phyloP scores from a whole-genome alignment of 2,888 invertebrate species.

The Brenthis hecate region DNA sequence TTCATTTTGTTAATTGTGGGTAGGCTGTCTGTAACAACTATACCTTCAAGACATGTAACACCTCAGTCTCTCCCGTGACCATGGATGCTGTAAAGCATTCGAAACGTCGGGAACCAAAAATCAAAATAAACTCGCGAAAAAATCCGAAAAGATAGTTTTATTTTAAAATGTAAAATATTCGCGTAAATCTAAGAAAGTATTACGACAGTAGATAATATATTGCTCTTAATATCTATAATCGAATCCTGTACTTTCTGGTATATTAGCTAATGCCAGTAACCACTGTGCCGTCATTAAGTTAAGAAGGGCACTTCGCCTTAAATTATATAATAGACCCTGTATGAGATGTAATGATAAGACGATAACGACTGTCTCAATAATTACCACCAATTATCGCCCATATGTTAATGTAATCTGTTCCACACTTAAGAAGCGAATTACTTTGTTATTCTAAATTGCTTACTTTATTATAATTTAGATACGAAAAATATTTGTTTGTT shows the following conservation, averaged over 20 bases:
- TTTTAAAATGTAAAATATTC: no score
- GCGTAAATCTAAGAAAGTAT: no score
- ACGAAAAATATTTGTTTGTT: not conserved
- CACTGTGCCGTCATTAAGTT: slow-evolving; percentile 19
- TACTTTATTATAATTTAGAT: not conserved
- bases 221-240: no score
- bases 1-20: no score
- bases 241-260: not conserved
- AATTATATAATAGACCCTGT: slow-evolving; percentile 7
- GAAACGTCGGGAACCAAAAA: no score
- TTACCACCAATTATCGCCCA: not conserved
- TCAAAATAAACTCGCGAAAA: no score
- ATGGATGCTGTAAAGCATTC: no score
- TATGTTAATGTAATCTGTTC: slow-evolving; percentile 2
- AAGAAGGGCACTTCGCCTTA: slow-evolving; percentile 7
- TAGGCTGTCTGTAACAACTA: no score
- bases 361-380: slow-evolving; percentile 12
- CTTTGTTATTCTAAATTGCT: not conserved
- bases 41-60: no score
- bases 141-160: no score
- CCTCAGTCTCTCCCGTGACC: no score
- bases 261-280: not conserved
- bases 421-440: not conserved
- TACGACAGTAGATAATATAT: no score
- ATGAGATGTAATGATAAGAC: slow-evolving; percentile 12